A percentile compares a stretch with the other conserved stretches of the same genome.
These are phyloP conservation scores for Syrrhaptes paradoxus DNA, from an alignment of 2,113 vertebrate genomes.

Conservation along the genomic window DNA sequence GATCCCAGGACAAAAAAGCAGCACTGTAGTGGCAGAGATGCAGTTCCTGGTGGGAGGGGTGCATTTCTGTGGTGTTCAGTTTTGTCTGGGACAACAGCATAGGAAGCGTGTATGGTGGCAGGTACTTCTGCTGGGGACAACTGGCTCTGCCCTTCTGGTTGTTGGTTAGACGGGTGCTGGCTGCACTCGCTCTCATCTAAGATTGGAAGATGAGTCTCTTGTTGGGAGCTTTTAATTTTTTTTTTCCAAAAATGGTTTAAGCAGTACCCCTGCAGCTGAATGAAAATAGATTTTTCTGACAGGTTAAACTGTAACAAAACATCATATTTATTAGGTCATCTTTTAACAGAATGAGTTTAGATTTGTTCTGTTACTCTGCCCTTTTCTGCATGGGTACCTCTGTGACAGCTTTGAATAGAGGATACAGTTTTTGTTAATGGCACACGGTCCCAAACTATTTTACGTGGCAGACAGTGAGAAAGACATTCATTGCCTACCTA, in stretches of 20 bases:
- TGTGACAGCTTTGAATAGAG: not conserved
- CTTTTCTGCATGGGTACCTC: not conserved
- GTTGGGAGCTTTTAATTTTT: not conserved
- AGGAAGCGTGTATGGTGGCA: rapidly evolving
- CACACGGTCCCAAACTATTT: not conserved
- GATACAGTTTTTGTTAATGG: not conserved
- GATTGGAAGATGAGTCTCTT: not conserved
- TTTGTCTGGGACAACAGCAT: not conserved
- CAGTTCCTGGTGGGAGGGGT: too few species aligned
- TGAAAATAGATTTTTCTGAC: not conserved
- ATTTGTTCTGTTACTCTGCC: not conserved
- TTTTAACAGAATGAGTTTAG: not conserved
- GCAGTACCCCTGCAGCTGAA: not conserved
- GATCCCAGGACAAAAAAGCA: not conserved
- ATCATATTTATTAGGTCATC: not conserved
- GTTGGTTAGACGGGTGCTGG: not conserved
- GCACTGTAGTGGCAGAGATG: not conserved
- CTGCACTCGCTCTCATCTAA: not conserved
- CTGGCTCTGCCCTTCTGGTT: not conserved
- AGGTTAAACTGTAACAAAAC: not conserved
- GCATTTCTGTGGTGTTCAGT: not conserved
- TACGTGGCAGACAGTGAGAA: not conserved
- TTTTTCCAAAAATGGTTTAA: not conserved
- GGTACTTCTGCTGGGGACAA: not conserved
- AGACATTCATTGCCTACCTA: not conserved